Conservation (phyloP, 2,113 vertebrate genomes). For the Setophaga kirtlandii region DNA sequence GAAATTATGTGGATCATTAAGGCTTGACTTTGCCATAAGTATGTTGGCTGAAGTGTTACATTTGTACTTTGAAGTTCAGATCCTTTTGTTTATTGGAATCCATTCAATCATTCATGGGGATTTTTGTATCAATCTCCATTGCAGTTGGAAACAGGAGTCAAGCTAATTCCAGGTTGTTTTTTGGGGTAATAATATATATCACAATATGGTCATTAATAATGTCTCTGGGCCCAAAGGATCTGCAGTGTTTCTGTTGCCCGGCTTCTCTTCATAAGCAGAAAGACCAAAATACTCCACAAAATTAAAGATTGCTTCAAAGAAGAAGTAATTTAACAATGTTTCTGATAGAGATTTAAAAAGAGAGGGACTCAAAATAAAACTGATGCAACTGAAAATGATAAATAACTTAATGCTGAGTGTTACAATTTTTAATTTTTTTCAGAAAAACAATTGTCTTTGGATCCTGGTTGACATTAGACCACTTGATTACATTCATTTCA, state of each 20-base stretch:
- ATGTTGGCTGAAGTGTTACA: background rate
- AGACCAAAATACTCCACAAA: background rate
- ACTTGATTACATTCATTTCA: constrained; percentile 11
- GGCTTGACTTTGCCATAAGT: background rate
- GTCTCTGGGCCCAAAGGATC: background rate
- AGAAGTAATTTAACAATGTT: background rate
- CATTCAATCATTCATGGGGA: background rate
- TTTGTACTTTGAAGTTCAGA: background rate
- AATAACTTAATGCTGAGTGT: background rate
- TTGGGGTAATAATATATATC: background rate
- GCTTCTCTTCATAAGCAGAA: background rate
- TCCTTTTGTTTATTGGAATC: background rate
- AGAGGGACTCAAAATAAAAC: background rate
- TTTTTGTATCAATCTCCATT: background rate
- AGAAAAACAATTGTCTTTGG: constrained; percentile 19
- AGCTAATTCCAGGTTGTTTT: background rate
- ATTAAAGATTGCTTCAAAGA: background rate
- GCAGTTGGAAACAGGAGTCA: background rate
- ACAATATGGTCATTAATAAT: background rate
- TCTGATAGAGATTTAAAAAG: background rate
- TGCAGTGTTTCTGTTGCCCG: background rate
- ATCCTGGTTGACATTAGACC: background rate
- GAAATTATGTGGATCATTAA: background rate
- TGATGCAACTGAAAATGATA: background rate
- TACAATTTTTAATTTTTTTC: background rate